Base-by-base conservation (phyloP, 2,113 vertebrate species). In the Aythya baeri region DNA sequence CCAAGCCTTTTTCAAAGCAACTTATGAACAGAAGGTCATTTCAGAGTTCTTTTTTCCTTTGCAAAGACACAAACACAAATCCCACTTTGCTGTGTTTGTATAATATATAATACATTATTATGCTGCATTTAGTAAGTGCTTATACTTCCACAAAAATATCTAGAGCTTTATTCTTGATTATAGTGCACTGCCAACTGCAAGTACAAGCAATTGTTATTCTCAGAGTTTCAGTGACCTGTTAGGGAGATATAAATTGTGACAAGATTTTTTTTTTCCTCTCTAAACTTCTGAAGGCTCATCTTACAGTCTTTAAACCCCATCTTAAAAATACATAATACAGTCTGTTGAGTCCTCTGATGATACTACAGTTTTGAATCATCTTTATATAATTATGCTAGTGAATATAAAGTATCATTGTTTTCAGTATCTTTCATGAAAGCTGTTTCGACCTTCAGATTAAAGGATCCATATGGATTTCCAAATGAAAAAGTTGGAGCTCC, bases 371-470 rank as follows among this genome's bases (percentile, higher is more conserved):
- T 74, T 86, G 82, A 83, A 93, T 96, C 91, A 67, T 91, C 92
- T 92, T 95, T 73, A 91, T 80, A 50, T 25, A 91, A 68, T 96
- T 96, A 82, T 36, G 88, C 67, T 93, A 43, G 32, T 18, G 55
- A 89, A 94, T 96, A 94, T 75, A 81, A 92, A 78, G 54, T 84
- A 91, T 92, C 74, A 91, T 95, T 96, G 89, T 96, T 95, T 81
- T 96, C 63, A 78, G 74, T 79, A 92, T 89, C 93, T 92, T 78
- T 74, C 95, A 52, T 88, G 85, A 96, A 97, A 94, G 46, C 79
- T 70, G 49, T 91, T 85, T 68, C 93, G 81, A 94, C 62, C 83
- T 97, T 97, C 94, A 78, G 82, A 86, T 95, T 97, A 87, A 96
- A 65, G 74, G 50, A 96, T 93, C 89, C 83, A 85, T 91, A 94